Evolutionary conservation across 2,888 invertebrate genomes (phyloP).

Genomic region (Drosophila cracens): DNA sequence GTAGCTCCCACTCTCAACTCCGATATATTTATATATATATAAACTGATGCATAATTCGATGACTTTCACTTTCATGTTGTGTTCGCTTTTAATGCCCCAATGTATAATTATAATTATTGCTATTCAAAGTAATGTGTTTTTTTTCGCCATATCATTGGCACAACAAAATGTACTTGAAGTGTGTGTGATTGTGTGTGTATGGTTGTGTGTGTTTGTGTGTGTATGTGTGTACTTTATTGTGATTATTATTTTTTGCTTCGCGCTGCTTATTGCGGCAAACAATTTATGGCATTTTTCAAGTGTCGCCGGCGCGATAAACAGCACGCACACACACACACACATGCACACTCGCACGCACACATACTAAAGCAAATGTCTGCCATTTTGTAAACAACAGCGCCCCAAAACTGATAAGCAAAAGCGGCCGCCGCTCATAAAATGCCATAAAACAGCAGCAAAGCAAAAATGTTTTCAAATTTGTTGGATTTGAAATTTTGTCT

Average conservation of each 20-base stretch:
- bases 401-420: conserved; percentile 37
- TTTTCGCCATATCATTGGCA: conserved; percentile 44
- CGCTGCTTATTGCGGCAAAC: conserved; percentile 50
- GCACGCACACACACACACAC: conserved; percentile 5
- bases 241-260: conserved; percentile 42
- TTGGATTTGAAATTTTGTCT: conserved; percentile 7
- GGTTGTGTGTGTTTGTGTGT: conserved; percentile 2
- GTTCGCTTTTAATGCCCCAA: conserved; percentile 20
- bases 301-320: conserved; percentile 44
- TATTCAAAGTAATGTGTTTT: conserved; percentile 18
- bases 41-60: conserved; percentile 48
- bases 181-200: conserved; percentile 4
- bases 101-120: conserved; percentile 59
- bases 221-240: conserved; percentile 20
- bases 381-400: conserved; percentile 74
- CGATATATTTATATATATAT: not conserved
- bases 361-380: conserved; percentile 55
- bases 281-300: conserved; percentile 73
- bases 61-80: conserved; percentile 58
- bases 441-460: conserved; percentile 10
- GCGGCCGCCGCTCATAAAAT: conserved; percentile 43
- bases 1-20: conserved; percentile 1
- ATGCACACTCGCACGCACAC: conserved; percentile 8
- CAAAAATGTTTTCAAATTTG: conserved; percentile 37
- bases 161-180: conserved; percentile 54